A percentile compares a stretch with the other conserved stretches of the same genome.
phyloP scores from a whole-genome alignment of 2,113 vertebrate species.

The Syrrhaptes paradoxus region DNA sequence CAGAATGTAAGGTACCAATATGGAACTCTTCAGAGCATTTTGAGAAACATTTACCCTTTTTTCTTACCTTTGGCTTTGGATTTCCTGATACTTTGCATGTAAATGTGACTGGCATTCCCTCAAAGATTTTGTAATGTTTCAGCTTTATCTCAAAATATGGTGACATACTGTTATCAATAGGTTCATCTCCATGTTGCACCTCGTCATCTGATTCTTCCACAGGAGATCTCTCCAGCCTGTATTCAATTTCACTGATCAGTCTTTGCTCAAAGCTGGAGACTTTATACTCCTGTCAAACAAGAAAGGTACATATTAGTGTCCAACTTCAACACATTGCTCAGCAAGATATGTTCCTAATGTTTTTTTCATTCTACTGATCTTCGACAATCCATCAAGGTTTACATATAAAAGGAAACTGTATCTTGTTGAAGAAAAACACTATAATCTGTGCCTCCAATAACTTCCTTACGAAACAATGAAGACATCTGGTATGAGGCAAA shows the following conservation, averaged over 20 bases:
- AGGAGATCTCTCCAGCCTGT: constrained; percentile 91
- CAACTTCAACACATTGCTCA: neutral
- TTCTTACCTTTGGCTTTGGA: constrained; percentile 92
- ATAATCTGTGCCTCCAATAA: neutral
- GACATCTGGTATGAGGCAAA: constrained; percentile 36
- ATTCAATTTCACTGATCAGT: constrained; percentile 97
- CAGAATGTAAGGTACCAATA: neutral
- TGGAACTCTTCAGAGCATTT: neutral
- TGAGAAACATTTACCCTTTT: neutral
- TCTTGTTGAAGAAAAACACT: constrained; percentile 15
- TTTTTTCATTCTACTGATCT: neutral
- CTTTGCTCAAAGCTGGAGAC: constrained; percentile 98
- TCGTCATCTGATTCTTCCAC: constrained; percentile 94
- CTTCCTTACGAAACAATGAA: constrained; percentile 13
- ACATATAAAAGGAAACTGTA: constrained; percentile 42
- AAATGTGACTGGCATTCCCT: constrained; percentile 96
- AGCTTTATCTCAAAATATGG: constrained; percentile 89
- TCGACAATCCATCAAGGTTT: constrained; percentile 23
- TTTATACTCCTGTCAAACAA: constrained; percentile 88
- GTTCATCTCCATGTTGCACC: constrained; percentile 80
- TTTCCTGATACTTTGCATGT: constrained; percentile 90
- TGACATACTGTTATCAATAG: constrained; percentile 66
- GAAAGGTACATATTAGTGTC: neutral
- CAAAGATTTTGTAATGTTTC: constrained; percentile 95
- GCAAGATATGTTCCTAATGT: neutral